Base-by-base conservation (phyloP, 2,797 vertebrate species). In the Pseudomugil gertrudae region DNA sequence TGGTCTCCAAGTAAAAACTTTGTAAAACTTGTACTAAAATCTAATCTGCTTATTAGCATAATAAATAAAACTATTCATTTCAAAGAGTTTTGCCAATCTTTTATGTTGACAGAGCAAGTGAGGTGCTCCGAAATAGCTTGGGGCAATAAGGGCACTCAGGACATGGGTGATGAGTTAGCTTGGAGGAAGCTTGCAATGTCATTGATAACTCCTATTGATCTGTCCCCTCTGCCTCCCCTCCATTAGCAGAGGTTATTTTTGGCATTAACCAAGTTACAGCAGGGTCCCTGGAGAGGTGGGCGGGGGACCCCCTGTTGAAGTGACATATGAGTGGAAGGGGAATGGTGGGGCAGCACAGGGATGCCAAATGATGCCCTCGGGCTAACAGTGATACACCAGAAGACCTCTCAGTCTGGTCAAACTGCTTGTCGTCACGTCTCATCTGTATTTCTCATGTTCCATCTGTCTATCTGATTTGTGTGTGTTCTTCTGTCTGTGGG, bases 201-300 rank as follows among this genome's bases (percentile, higher is more conserved):
- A 87, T 73, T 83, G 86, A 91, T 92, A 90, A 88, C 85, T 84
- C 66, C 71, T 90, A 93, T 93, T 93, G 92, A 94, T 93, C 85
- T 40, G 60, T 72, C 78, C 86, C 74, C 82, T 84, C 72, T 80
- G 77, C 72, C 79, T 87, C 59, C 62, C 72, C 26, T 86, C 88
- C 89, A 88, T 88, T 86, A 90, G 81, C 66, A 9, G 56, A 59
- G 68, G 83, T 86, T 93, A 93, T 93, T 92, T 92, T 86, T 84
- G 86, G 88, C 85, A 70, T 75, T 83, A 80, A 77, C 84, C 81
- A 76, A 75, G 87, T 84, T 86, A 75, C 81, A 76, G 68, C 78
- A 26, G 73, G 76, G 69, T 58, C 90, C 79, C 73, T 66, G 79
- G 89, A 84, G 89, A 84, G 53, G 30, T 75, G 83, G 79, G 58